Evolutionary conservation across 2,888 invertebrate species (phyloP).

Genomic region (Diploptera punctata): DNA sequence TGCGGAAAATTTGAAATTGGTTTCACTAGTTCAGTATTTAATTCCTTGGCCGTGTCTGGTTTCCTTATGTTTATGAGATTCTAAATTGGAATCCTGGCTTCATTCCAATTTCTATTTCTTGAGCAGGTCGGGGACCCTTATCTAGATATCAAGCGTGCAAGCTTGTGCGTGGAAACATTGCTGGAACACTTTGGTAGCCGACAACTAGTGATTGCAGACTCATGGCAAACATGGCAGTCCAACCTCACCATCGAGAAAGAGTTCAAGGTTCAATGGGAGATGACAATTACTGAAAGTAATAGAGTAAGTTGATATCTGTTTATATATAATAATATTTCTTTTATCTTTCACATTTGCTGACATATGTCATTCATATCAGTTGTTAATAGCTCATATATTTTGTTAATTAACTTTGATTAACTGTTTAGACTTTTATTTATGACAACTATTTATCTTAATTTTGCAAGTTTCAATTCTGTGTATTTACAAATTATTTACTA

Average conservation of each 20-base stretch:
- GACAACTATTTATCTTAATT: no score
- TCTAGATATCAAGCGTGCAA: constrained; percentile 70
- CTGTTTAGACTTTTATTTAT: no score
- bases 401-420: constrained; percentile 31
- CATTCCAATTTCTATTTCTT: constrained; percentile 41
- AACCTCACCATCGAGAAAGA: constrained; percentile 62
- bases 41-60: not conserved
- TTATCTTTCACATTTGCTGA: no score
- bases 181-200: constrained; percentile 70
- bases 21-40: not conserved
- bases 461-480: no score
- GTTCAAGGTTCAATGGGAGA: constrained; percentile 59
- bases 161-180: constrained; percentile 70
- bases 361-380: no score
- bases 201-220: constrained; percentile 68
- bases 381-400: not conserved
- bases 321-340: not conserved
- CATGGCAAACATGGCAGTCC: constrained; percentile 75
- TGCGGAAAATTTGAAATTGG: no score
- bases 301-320: constrained; percentile 59
- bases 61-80: constrained; percentile 48
- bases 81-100: constrained; percentile 46
- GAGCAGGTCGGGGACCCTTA: constrained; percentile 69
- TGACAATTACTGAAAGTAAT: constrained; percentile 66
- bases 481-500: no score